These are phyloP conservation scores for Neotragus pygmaeus DNA, from an alignment of 2,113 vertebrate genomes.

Conservation along the genomic window DNA sequence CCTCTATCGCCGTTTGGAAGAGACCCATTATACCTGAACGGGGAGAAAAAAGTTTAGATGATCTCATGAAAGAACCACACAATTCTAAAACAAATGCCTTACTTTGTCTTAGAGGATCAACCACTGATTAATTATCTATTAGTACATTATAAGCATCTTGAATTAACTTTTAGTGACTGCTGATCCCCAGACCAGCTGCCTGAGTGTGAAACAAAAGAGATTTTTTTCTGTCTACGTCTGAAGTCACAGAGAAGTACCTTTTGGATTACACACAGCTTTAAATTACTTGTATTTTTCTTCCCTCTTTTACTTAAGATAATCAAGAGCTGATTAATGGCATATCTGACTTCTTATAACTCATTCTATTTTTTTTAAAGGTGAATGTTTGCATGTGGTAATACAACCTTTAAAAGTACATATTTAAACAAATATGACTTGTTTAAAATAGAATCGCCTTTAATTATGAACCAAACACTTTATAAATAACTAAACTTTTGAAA, in stretches of 20 bases:
- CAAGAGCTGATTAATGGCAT: not conserved
- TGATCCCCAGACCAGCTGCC: conserved; percentile 20
- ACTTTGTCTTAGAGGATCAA: not conserved
- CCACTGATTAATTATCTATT: conserved; percentile 26
- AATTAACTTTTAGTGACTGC: conserved; percentile 15
- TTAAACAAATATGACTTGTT: not conserved
- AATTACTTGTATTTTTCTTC: not conserved
- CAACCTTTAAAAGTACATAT: not conserved
- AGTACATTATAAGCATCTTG: not conserved
- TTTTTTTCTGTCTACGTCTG: not conserved
- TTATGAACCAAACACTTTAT: conserved; percentile 36
- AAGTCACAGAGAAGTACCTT: conserved; percentile 26
- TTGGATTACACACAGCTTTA: not conserved
- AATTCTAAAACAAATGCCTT: conserved; percentile 44
- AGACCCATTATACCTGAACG: conserved; percentile 96
- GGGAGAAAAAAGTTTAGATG: conserved; percentile 23
- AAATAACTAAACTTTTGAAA: conserved; percentile 24
- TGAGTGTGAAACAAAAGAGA: conserved; percentile 1
- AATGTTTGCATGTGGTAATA: conserved; percentile 35
- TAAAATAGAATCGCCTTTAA: conserved; percentile 52
- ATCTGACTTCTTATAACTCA: conserved; percentile 22
- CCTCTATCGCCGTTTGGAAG: conserved; percentile 97
- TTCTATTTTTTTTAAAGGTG: not conserved
- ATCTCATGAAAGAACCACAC: conserved; percentile 2
- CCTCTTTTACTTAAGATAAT: conserved; percentile 25